Evolutionary conservation across 2,113 vertebrate species (phyloP).

Genomic region (Gasterosteus nipponicus): DNA sequence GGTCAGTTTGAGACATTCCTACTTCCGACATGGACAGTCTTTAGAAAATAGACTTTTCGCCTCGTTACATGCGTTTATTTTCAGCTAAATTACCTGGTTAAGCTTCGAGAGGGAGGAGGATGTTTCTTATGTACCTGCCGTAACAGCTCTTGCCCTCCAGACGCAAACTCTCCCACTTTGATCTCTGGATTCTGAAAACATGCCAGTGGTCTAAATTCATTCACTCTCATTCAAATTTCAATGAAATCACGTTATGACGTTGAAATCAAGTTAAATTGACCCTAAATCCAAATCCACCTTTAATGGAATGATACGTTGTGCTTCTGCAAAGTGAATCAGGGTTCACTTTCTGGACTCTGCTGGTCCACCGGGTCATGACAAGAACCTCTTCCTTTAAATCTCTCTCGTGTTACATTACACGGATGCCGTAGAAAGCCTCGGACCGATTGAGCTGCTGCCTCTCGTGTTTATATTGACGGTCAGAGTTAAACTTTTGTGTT

Average conservation of each 20-base stretch:
- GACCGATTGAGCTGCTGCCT: neutral
- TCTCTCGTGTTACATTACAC: constrained; percentile 8
- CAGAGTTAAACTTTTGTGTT: constrained; percentile 10
- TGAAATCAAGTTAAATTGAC: neutral
- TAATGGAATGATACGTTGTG: neutral
- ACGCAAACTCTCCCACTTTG: neutral
- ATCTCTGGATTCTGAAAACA: neutral
- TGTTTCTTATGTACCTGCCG: neutral
- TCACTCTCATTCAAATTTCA: neutral
- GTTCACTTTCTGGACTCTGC: neutral
- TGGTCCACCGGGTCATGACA: neutral
- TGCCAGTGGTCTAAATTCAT: neutral
- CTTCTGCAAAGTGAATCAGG: neutral
- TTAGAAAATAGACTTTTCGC: neutral
- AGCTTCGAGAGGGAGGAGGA: neutral
- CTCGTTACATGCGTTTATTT: no score
- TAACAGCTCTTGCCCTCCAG: neutral
- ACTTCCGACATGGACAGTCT: neutral
- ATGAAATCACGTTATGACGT: neutral
- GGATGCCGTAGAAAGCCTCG: neutral
- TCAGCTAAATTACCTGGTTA: neutral
- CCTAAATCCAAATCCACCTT: neutral
- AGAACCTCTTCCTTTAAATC: neutral
- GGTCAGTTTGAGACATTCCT: neutral
- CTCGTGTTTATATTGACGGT: neutral